These are phyloP conservation scores for Trileptium ribeirensis DNA, from an alignment of 2,888 invertebrate species.

Conservation along the genomic window DNA sequence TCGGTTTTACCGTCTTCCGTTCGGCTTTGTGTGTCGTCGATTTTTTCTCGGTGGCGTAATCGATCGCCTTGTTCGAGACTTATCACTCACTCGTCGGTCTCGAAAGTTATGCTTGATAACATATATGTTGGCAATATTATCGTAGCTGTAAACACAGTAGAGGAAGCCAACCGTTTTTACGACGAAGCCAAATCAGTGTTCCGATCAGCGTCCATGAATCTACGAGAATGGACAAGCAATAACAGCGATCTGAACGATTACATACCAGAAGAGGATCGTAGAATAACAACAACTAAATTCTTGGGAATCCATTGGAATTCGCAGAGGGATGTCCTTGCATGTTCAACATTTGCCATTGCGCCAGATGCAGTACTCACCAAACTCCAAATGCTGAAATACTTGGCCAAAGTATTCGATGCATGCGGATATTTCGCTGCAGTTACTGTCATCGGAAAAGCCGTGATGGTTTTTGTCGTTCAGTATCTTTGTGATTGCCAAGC, in stretches of 20 bases:
- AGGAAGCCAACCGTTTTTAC: neutral
- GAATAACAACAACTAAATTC: neutral
- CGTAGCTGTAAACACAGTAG: neutral
- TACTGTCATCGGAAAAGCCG: neutral
- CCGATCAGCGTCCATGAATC: neutral
- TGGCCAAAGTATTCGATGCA: neutral
- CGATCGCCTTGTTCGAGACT: constrained; percentile 8
- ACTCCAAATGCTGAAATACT: neutral
- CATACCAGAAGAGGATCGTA: neutral
- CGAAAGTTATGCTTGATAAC: neutral
- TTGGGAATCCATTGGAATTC: neutral
- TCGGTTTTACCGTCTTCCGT: constrained; percentile 35
- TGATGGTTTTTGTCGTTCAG: too few species aligned
- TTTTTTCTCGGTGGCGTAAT: constrained; percentile 33
- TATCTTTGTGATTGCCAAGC: too few species aligned
- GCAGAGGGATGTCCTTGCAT: neutral
- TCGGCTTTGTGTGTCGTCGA: constrained; percentile 32
- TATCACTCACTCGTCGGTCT: neutral
- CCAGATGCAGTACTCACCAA: neutral
- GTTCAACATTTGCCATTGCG: neutral
- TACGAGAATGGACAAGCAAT: neutral
- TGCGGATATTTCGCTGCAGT: neutral
- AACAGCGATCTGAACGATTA: neutral
- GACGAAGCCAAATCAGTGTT: neutral
- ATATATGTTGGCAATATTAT: neutral